These are phyloP conservation scores for Prostheceraeus crozeri DNA, from an alignment of 2,888 invertebrate genomes.

Conservation along the genomic window DNA sequence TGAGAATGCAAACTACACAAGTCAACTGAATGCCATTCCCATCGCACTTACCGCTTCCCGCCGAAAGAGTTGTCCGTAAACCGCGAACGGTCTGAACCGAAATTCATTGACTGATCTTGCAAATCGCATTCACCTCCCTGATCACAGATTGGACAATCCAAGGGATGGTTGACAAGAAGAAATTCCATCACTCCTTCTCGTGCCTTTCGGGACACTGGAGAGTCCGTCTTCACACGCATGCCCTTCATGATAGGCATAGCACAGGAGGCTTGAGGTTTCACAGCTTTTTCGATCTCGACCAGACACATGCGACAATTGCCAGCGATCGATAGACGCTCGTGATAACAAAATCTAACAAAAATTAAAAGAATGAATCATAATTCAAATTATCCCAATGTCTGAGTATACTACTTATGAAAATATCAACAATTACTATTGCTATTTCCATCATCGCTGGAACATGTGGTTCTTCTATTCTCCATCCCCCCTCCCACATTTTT, in stretches of 20 bases:
- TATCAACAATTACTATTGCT: no score
- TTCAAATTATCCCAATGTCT: neutral
- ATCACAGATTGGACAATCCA: slow-evolving; percentile 99
- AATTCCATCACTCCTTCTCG: slow-evolving; percentile 92
- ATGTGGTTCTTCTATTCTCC: no score
- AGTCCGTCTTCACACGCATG: slow-evolving; percentile 91
- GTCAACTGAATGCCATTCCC: slow-evolving; percentile 19
- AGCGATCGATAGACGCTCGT: slow-evolving; percentile 92
- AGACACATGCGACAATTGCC: slow-evolving; percentile 99
- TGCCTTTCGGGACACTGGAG: slow-evolving; percentile 76
- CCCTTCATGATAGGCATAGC: slow-evolving; percentile 99
- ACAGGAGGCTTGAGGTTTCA: slow-evolving; percentile 95
- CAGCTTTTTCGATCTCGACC: slow-evolving; percentile 95
- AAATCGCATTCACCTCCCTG: slow-evolving; percentile 68
- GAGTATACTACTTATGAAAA: no score
- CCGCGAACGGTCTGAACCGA: slow-evolving; percentile 76
- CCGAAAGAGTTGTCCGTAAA: slow-evolving; percentile 82
- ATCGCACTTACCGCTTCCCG: slow-evolving; percentile 69
- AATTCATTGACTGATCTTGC: slow-evolving; percentile 98
- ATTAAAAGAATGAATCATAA: neutral
- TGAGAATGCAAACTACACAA: slow-evolving; percentile 12
- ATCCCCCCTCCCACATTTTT: no score
- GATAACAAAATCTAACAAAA: slow-evolving; percentile 79
- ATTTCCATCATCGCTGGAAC: no score
- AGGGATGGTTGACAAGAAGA: slow-evolving; percentile 88